Conservation (phyloP, 2,797 vertebrate species). For the Parauchenoglanis ngamensis region DNA sequence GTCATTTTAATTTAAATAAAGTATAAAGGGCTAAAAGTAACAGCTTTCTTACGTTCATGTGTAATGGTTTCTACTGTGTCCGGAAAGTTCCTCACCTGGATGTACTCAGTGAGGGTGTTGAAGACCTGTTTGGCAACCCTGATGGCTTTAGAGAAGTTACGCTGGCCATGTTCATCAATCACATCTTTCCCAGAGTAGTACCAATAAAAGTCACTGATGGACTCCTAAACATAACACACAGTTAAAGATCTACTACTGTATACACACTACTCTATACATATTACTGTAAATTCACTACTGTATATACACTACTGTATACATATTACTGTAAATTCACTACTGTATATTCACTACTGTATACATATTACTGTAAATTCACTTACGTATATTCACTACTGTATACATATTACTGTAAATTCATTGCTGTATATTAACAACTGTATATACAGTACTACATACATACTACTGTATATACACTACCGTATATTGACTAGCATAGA, state of each 20-base stretch:
- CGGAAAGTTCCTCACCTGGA: slow-evolving; percentile 79
- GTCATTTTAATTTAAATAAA: neutral
- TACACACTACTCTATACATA: neutral
- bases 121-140: slow-evolving; percentile 95
- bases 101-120: slow-evolving; percentile 95
- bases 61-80: neutral
- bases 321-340: neutral
- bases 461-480: too few relatives aligned
- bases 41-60: neutral
- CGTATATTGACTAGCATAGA: neutral
- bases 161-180: slow-evolving; percentile 88
- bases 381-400: neutral
- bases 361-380: neutral
- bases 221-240: slow-evolving; percentile 77
- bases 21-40: neutral
- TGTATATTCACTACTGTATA: neutral
- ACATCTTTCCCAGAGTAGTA: slow-evolving; percentile 93
- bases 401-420: neutral
- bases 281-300: neutral
- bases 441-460: too few relatives aligned
- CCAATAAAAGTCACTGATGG: slow-evolving; percentile 98
- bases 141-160: slow-evolving; percentile 93
- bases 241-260: neutral
- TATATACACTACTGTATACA: neutral
- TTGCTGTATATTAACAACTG: neutral